Conservation (phyloP, 2,113 vertebrate species). For the Elanoides forficatus region DNA sequence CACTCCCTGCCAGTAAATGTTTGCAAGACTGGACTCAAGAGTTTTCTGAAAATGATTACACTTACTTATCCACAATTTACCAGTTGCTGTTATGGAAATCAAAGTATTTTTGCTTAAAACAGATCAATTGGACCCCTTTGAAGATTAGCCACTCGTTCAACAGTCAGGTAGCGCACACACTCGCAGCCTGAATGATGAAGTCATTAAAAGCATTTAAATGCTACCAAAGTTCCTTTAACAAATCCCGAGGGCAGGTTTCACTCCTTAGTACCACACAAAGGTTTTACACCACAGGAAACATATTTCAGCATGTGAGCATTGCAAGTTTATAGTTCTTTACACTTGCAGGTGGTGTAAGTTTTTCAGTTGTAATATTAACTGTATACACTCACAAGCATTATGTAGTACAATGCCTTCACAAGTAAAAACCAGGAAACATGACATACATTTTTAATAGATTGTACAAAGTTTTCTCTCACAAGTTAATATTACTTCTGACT, state of each 20-base stretch:
- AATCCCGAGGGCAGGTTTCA: background rate
- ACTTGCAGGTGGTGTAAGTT: background rate
- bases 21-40: background rate
- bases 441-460: fast-evolving
- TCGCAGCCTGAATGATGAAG: background rate
- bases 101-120: background rate
- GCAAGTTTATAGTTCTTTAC: background rate
- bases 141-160: no score
- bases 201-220: background rate
- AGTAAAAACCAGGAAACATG: fast-evolving
- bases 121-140: background rate
- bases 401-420: background rate
- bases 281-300: background rate
- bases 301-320: background rate
- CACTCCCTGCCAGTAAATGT: background rate
- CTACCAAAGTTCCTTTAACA: background rate
- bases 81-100: background rate
- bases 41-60: background rate
- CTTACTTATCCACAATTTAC: background rate
- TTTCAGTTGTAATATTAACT: background rate
- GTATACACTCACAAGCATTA: background rate
- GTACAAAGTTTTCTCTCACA: background rate
- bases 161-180: background rate
- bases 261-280: background rate
- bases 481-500: background rate